Conservation (phyloP, 2,113 vertebrate genomes). For the Rutilus rutilus region DNA sequence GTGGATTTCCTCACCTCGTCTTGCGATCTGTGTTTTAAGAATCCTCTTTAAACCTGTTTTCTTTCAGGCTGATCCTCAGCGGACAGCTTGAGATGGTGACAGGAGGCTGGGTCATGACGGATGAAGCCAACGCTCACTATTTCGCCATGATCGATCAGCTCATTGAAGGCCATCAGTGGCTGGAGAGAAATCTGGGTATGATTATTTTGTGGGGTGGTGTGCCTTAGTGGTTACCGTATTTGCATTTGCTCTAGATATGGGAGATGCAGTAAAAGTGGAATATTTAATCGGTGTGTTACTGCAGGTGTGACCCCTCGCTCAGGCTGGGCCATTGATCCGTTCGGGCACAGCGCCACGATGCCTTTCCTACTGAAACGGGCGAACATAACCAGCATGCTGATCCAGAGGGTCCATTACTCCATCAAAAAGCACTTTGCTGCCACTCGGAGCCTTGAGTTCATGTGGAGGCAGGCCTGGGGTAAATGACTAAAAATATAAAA, state of each 20-base stretch:
- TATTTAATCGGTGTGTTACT: background rate
- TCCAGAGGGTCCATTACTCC: conserved; percentile 94
- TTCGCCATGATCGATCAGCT: conserved; percentile 98
- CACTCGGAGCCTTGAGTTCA: conserved; percentile 92
- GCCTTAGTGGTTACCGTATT: background rate
- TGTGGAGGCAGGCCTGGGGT: conserved; percentile 99
- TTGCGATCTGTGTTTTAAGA: conserved; percentile 49
- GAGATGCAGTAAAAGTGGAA: background rate
- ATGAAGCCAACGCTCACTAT: conserved; percentile 95
- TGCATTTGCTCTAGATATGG: background rate
- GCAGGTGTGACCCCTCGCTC: conserved; percentile 85
- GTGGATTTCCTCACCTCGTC: conserved; percentile 59
- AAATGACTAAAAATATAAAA: conserved; percentile 50
- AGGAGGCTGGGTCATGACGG: conserved; percentile 97
- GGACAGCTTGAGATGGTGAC: conserved; percentile 97
- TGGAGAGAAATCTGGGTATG: conserved; percentile 92
- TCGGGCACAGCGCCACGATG: conserved; percentile 96
- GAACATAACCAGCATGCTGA: conserved; percentile 96
- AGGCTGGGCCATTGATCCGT: conserved; percentile 95
- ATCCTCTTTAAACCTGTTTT: background rate
- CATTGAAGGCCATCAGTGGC: conserved; percentile 98
- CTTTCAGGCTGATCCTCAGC: conserved; percentile 72
- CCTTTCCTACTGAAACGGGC: conserved; percentile 90
- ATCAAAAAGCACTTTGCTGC: conserved; percentile 97
- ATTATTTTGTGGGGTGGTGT: background rate